Evolutionary conservation across 1,140 invertebrate species (phyloP), one percentile per base, ranked within the genome.

Genomic region (Amyelois transitella): DNA sequence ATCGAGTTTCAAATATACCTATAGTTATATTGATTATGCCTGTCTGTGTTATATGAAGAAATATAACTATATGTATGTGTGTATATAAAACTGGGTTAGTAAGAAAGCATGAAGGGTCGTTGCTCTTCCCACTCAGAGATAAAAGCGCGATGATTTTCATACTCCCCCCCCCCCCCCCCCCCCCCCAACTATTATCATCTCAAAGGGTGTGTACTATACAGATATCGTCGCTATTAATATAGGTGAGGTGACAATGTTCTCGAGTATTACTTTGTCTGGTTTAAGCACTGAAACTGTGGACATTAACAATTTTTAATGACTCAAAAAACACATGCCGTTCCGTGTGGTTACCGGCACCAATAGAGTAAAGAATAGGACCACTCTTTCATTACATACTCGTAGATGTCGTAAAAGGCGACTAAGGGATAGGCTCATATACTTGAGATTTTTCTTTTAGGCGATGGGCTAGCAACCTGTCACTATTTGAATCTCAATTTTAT

Each of bases 81-180:
- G 17, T 14, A 14, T 38, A 38, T 38, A 14, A 38, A 38, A 38
- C 12, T 38, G 6, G 32, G 32, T 38, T 38, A 38, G 32, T 38
- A 14, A n/a, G 32, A 8, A 38, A 14, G 32, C n/a, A n/a, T n/a
- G n/a, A n/a, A 18, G 47, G 20, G 47, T 49, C n/a, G 49, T 28
- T 32, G 24, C 28, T 18, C 24, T 19, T 43, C 1, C 8, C 5
- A 38, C n/a, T n/a, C n/a, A n/a, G n/a, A 38, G 32, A 38, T 65
- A 65, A 68, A 66, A 69, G 69, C 62, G 74, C 72, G 74, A 77
- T 72, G 72, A 72, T 73, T 77, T 79, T 73, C 72, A 73, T 64
- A 64, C 65, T 58, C 58, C 62, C 61, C 55, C 60, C 56, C 60
- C 59, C 60, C 64, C n/a, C 65, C 58, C 58, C 62, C 61, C 55